phyloP scores from a whole-genome alignment of 30 jellyfish, hydroid and myxozoan species.

The Clytia hemisphaerica region DNA sequence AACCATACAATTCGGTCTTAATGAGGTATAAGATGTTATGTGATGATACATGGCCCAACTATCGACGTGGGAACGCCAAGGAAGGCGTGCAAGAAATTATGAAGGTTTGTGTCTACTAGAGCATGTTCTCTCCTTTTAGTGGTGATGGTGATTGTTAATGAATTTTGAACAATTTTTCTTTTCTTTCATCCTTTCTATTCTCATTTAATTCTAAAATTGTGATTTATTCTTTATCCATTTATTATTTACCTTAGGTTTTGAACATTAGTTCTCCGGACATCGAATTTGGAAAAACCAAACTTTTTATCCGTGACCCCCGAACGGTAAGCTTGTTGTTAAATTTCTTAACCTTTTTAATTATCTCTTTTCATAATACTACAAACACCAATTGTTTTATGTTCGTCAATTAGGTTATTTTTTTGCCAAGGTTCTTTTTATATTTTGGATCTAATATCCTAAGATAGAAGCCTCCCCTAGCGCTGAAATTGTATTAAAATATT shows the following conservation, averaged over 20 bases:
- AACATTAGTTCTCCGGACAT: slow-evolving; percentile 63
- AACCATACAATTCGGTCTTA: slow-evolving; percentile 44
- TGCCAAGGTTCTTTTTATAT: too few species aligned
- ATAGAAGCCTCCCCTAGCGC: too few species aligned
- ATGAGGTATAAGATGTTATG: slow-evolving; percentile 89
- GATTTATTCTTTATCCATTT: not conserved
- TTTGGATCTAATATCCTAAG: too few species aligned
- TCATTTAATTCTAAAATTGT: not conserved
- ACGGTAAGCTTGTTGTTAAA: slow-evolving; percentile 47
- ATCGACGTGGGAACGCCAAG: slow-evolving; percentile 41
- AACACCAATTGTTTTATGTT: too few species aligned
- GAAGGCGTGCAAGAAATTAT: slow-evolving; percentile 73
- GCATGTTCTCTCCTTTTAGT: not conserved
- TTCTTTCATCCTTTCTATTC: not conserved
- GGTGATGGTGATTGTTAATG: not conserved
- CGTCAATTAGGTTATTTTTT: too few species aligned
- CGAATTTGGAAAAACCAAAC: slow-evolving; percentile 82
- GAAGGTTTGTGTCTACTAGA: slow-evolving; percentile 34
- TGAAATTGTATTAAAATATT: too few species aligned
- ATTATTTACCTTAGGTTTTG: slow-evolving; percentile 37
- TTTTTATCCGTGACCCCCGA: slow-evolving; percentile 86
- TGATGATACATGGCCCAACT: slow-evolving; percentile 78
- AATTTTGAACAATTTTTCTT: not conserved
- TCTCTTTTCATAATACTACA: too few species aligned
- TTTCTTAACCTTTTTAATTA: not conserved